These are phyloP conservation scores for Lissocephala sabroskyi DNA, from an alignment of 2,888 invertebrate genomes.

Conservation along the genomic window DNA sequence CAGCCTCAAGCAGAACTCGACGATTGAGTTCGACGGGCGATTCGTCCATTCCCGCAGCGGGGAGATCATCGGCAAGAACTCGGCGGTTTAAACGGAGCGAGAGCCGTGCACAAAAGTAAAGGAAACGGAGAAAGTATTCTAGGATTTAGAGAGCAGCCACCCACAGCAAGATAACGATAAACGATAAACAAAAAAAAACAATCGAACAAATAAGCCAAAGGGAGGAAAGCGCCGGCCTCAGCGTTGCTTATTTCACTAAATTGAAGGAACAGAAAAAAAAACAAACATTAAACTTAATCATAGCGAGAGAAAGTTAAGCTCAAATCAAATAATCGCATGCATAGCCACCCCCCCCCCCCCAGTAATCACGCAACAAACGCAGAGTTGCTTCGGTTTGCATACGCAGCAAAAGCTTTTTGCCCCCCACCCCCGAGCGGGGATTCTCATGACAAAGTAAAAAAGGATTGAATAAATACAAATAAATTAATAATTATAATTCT, in stretches of 20 bases:
- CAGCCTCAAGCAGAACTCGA: conserved; percentile 82
- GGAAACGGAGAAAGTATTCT: conserved; percentile 1
- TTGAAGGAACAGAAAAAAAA: not conserved
- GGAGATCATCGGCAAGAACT: conserved; percentile 89
- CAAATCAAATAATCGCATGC: too few relatives aligned
- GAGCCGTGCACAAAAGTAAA: conserved; percentile 10
- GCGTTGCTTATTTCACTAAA: too few relatives aligned
- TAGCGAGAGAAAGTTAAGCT: not conserved
- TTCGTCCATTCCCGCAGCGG: conserved; percentile 88
- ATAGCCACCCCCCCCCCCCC: too few relatives aligned
- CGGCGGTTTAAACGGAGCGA: conserved; percentile 77
- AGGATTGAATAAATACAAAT: too few relatives aligned
- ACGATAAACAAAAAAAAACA: not conserved
- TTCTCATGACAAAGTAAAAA: too few relatives aligned
- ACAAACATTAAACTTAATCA: not conserved
- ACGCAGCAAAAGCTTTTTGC: too few relatives aligned
- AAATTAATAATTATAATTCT: too few relatives aligned
- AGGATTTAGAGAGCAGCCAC: conserved; percentile 25
- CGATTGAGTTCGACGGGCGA: conserved; percentile 87
- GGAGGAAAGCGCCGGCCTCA: conserved; percentile 14
- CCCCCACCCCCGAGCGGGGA: too few relatives aligned
- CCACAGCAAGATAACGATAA: conserved; percentile 8
- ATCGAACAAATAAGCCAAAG: conserved; percentile 29
- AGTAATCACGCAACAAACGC: too few relatives aligned
- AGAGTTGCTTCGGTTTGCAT: too few relatives aligned